phyloP scores from a whole-genome alignment of 2,888 invertebrate species.

The Ptychoptera contaminata region DNA sequence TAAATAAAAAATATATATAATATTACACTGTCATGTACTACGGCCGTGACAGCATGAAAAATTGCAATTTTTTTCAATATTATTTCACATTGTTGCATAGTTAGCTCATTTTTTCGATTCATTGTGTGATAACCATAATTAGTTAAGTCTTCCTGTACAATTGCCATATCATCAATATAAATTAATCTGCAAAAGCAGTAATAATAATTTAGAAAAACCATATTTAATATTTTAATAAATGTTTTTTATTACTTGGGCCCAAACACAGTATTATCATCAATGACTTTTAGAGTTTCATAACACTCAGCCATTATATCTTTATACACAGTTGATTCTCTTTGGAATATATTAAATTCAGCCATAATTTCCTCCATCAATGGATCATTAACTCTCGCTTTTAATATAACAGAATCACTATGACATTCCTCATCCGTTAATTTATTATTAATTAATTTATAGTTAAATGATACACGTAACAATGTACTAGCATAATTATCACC shows the following conservation, averaged over 20 bases:
- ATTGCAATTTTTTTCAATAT: constrained; percentile 35
- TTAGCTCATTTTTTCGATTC: constrained; percentile 33
- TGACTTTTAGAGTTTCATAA: constrained; percentile 12
- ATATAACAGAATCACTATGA: constrained; percentile 12
- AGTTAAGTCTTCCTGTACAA: constrained; percentile 36
- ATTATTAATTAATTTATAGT: constrained; percentile 9
- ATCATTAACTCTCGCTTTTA: constrained; percentile 18
- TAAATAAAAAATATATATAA: background rate
- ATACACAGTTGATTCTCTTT: constrained; percentile 17
- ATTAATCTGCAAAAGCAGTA: too few species aligned
- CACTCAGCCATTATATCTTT: constrained; percentile 13
- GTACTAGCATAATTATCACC: constrained; percentile 21
- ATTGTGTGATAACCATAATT: constrained; percentile 33
- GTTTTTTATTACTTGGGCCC: constrained; percentile 15
- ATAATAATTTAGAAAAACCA: too few species aligned
- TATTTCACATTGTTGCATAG: constrained; percentile 31
- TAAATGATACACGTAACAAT: constrained; percentile 15
- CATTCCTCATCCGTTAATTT: background rate
- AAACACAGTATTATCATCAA: constrained; percentile 16
- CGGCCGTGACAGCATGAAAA: constrained; percentile 37
- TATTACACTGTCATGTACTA: constrained; percentile 33
- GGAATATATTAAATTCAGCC: constrained; percentile 17
- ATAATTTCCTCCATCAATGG: constrained; percentile 16
- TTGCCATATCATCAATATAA: background rate
- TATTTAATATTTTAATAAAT: too few species aligned